Base-by-base conservation (phyloP, 2,888 invertebrate genomes). In the Tetanocera ferruginea region DNA sequence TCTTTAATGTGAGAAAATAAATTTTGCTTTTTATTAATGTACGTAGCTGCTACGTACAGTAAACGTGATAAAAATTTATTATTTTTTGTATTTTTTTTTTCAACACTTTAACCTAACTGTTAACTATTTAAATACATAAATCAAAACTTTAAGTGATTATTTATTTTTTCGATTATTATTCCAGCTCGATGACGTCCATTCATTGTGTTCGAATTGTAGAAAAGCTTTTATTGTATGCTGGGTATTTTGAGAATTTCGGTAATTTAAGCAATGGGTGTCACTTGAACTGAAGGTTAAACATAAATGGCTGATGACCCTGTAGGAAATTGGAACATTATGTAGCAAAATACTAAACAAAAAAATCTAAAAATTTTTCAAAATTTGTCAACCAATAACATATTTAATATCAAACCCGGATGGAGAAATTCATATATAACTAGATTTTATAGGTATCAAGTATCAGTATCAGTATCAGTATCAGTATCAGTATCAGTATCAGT, bases 111-210 rank as follows among this genome's bases (percentile, higher is more conserved):
- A 69, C 69, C n/a, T 51, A 69, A 69, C 69, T 69, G 69, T 69
- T 69, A 69, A 69, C 28, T 69, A 69, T 49, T 69, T n/a, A 67
- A 67, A 64, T 64, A 64, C 64, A 64, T 31, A 34, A 64, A 31
- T 64, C 31, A 31, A 17, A 31, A n/a, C 11, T 5, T 64, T 64
- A 31, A 25, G 25, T 60, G 28, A 60, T 28, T 28, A 11, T 28
- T 60, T 28, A 28, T 60, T 60, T 28, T 60, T 3, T 19, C 57
- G 23, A 28, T 23, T 23, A 23, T 23, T 19, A 19, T 23, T 23
- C 19, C 55, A 9, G 19, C 55, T 19, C 55, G 8, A 55, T 23
- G 19, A 19, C 19, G 19, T 55, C 19, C 19, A 9, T 55, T 9
- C 19, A 23, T 55, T 60, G 57, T 28, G 8, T 25, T 4, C 8